A percentile compares a stretch with the other conserved stretches of the same genome.
phyloP scores from a whole-genome alignment of 2,113 vertebrate species.

The Polypterus senegalus region DNA sequence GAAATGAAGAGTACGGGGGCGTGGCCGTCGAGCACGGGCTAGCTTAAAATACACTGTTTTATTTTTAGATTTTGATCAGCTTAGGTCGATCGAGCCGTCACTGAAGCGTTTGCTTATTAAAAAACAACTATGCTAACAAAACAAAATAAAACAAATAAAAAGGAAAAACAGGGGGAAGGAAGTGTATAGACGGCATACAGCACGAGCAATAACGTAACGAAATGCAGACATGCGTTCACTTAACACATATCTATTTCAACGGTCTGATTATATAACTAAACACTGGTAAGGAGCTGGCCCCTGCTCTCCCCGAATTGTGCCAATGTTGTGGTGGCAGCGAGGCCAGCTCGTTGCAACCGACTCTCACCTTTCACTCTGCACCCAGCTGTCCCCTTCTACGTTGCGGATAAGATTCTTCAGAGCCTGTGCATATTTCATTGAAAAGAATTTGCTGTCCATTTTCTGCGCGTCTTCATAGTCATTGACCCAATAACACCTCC shows the following conservation, averaged over 20 bases:
- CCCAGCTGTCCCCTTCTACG: conserved; percentile 13
- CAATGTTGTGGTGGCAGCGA: background rate
- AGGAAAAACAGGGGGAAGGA: no score
- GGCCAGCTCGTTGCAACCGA: background rate
- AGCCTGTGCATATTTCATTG: conserved; percentile 41
- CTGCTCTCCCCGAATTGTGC: background rate
- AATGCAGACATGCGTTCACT: background rate
- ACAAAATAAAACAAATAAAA: no score
- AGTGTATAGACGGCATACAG: no score
- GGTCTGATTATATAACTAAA: background rate
- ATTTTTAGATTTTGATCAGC: no score
- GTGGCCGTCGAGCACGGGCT: no score
- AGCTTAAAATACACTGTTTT: no score
- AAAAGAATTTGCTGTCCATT: conserved; percentile 47
- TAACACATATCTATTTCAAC: background rate
- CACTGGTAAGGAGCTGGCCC: background rate
- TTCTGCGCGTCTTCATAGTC: conserved; percentile 35
- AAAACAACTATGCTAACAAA: no score
- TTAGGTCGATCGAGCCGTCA: no score
- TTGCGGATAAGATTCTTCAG: conserved; percentile 29
- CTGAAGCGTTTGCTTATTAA: no score
- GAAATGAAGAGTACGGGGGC: no score
- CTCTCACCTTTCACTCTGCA: conserved; percentile 38
- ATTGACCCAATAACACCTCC: no score
- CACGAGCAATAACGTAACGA: background rate